These are phyloP conservation scores for Meteorus colon DNA, from an alignment of 2,888 invertebrate genomes.

Conservation along the genomic window DNA sequence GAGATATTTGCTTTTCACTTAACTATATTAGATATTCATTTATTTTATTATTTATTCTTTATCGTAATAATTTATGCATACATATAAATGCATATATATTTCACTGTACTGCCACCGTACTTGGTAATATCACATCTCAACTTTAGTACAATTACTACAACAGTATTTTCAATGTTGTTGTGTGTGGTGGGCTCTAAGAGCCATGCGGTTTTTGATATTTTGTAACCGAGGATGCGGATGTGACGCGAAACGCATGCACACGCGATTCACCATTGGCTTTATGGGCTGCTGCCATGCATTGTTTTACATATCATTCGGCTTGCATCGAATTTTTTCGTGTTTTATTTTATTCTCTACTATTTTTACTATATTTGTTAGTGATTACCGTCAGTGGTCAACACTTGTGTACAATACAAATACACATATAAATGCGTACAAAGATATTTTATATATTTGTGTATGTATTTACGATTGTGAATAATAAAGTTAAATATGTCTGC, in stretches of 20 bases:
- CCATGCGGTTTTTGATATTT: conserved; percentile 59
- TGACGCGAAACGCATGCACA: conserved; percentile 51
- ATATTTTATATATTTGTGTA: background rate
- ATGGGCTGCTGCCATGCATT: conserved; percentile 46
- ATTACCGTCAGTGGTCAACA: conserved; percentile 11
- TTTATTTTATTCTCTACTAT: background rate
- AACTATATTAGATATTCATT: background rate
- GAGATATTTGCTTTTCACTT: background rate
- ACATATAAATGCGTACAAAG: background rate
- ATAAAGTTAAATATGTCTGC: background rate
- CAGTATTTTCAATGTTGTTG: conserved; percentile 2
- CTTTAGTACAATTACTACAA: background rate
- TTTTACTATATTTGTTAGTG: conserved; percentile 6
- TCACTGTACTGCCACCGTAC: background rate
- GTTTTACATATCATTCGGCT: conserved; percentile 49
- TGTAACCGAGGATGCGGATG: conserved; percentile 55
- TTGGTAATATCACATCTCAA: background rate
- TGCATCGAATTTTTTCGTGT: background rate
- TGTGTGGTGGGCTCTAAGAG: conserved; percentile 53
- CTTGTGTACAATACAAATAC: background rate
- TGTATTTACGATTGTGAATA: background rate
- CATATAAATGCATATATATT: background rate
- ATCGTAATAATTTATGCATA: background rate
- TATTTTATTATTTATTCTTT: background rate
- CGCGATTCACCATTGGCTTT: conserved; percentile 47